Conservation (phyloP, 2,888 invertebrate genomes). For the Myathropa florea region DNA sequence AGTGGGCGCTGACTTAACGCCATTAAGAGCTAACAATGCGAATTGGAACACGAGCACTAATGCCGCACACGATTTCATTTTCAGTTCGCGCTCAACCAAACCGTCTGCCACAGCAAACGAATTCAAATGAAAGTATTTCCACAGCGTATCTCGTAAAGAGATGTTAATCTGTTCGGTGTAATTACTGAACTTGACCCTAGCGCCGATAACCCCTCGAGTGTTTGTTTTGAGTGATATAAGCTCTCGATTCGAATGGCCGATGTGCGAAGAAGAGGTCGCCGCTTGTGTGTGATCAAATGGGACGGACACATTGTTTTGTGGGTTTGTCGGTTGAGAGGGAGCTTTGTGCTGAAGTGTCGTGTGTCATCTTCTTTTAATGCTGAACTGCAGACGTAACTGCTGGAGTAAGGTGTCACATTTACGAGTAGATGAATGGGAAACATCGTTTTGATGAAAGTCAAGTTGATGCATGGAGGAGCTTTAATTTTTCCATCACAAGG, state of each 20-base stretch:
- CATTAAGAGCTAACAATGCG: neutral
- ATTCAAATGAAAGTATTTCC: slow-evolving; percentile 16
- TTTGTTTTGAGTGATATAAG: neutral
- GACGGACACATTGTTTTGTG: neutral
- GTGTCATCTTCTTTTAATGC: too few species aligned
- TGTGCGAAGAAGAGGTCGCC: neutral
- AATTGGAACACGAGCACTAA: slow-evolving; percentile 7
- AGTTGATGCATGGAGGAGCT: too few species aligned
- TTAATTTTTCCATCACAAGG: too few species aligned
- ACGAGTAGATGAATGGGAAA: too few species aligned
- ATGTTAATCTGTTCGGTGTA: neutral
- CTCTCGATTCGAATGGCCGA: neutral
- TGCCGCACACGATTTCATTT: slow-evolving; percentile 18
- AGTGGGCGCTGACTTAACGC: neutral
- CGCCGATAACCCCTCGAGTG: neutral
- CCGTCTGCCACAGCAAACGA: slow-evolving; percentile 13
- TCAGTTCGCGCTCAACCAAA: slow-evolving; percentile 15
- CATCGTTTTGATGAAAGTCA: too few species aligned
- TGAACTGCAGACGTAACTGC: too few species aligned
- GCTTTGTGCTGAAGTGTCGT: neutral
- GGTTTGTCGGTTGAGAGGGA: neutral
- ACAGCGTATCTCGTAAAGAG: neutral
- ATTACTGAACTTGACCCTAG: neutral
- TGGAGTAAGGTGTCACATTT: too few species aligned
- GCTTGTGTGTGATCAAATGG: neutral